Conservation (phyloP, 1,140 invertebrate genomes). For the Drosophila neocordata region DNA sequence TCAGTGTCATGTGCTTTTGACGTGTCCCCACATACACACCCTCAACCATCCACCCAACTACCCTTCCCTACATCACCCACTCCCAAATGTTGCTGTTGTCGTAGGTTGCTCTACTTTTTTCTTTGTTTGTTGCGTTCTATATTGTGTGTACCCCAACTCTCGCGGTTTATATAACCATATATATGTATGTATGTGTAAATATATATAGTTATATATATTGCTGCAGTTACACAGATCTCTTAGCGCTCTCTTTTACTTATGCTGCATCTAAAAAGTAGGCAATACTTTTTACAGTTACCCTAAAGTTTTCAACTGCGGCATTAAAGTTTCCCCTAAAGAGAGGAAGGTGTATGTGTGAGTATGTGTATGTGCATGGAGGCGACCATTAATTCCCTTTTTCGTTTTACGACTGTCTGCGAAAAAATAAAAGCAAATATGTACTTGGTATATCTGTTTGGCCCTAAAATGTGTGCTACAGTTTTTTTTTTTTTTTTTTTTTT, state of each 20-base stretch:
- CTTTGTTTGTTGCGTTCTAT: not conserved
- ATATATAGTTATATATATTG: constrained; percentile 4
- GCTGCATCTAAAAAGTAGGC: constrained; percentile 38
- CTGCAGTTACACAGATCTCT: constrained; percentile 10
- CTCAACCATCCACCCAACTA: not conserved
- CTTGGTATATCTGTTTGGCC: constrained; percentile 40
- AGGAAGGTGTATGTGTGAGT: too few relatives aligned
- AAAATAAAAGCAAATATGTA: constrained; percentile 26
- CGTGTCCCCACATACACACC: constrained; percentile 31
- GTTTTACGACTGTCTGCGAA: constrained; percentile 9
- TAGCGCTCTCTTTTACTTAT: not conserved
- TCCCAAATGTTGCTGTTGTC: not conserved
- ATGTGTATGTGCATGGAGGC: not conserved
- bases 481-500: too few relatives aligned
- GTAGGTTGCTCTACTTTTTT: constrained; percentile 33
- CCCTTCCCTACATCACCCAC: not conserved
- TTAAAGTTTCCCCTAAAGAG: constrained; percentile 40
- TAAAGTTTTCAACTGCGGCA: constrained; percentile 30
- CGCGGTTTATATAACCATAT: constrained; percentile 35
- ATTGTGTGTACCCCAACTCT: constrained; percentile 4
- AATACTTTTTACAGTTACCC: constrained; percentile 28
- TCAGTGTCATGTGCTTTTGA: constrained; percentile 59
- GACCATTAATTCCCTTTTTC: constrained; percentile 5
- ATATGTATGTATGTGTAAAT: constrained; percentile 20
- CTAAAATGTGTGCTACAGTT: constrained; percentile 72